These are phyloP conservation scores for Diachrysia chrysitis DNA, from an alignment of 2,888 invertebrate species.

Conservation along the genomic window DNA sequence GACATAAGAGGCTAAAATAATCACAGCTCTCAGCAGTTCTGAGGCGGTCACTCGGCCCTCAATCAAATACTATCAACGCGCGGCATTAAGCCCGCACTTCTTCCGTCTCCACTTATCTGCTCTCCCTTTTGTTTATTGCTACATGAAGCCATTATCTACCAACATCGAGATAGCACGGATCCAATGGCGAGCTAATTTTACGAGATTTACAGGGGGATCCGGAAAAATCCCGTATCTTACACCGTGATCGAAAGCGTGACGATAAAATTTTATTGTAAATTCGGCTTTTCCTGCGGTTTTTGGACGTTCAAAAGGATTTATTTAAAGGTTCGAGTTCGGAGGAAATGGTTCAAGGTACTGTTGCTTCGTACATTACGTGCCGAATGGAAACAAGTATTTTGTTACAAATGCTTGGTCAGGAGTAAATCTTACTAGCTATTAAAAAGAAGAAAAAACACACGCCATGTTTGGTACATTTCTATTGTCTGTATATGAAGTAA, in stretches of 20 bases:
- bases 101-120: constrained; percentile 60
- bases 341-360: neutral
- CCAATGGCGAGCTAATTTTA: constrained; percentile 53
- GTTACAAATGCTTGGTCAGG: no score
- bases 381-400: neutral
- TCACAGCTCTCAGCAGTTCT: constrained; percentile 36
- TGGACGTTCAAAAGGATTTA: constrained; percentile 13
- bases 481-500: no score
- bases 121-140: constrained; percentile 70
- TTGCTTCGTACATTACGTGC: neutral
- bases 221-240: constrained; percentile 25
- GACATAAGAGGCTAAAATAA: no score
- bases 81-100: constrained; percentile 52
- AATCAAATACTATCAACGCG: constrained; percentile 41
- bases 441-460: no score
- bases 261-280: constrained; percentile 53
- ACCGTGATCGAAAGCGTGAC: constrained; percentile 24
- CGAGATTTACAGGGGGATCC: constrained; percentile 52
- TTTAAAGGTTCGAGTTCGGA: neutral
- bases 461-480: no score
- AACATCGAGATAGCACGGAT: constrained; percentile 53
- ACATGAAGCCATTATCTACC: constrained; percentile 73
- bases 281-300: constrained; percentile 23
- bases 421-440: no score
- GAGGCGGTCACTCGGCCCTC: constrained; percentile 8